phyloP scores from a whole-genome alignment of 2,113 vertebrate species.

The Nothocercus julius region DNA sequence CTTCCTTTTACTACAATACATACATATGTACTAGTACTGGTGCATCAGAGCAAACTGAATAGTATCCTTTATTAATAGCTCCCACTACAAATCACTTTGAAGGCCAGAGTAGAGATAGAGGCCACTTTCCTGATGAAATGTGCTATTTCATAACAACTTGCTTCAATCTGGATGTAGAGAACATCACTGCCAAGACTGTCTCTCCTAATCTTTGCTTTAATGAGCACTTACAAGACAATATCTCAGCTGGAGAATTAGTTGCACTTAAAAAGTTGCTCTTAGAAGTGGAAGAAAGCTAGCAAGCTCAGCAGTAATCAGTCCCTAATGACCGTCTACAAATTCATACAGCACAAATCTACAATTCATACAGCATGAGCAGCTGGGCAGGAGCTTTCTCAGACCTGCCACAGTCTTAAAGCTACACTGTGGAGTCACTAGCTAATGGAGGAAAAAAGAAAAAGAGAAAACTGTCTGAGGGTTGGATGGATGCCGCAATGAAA shows the following conservation, averaged over 20 bases:
- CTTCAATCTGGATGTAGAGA: neutral
- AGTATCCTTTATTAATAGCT: neutral
- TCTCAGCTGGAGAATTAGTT: neutral
- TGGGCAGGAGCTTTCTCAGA: neutral
- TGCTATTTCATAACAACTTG: neutral
- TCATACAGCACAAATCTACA: neutral
- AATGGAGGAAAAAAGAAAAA: neutral
- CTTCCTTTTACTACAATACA: neutral
- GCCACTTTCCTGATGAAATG: neutral
- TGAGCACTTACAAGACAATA: neutral
- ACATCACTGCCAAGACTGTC: neutral
- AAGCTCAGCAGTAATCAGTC: neutral
- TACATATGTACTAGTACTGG: neutral
- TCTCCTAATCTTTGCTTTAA: conserved; percentile 12
- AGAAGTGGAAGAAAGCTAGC: neutral
- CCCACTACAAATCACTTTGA: neutral
- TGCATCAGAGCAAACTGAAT: neutral
- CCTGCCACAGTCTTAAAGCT: neutral
- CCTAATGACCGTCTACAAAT: neutral
- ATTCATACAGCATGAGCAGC: neutral
- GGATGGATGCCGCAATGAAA: neutral
- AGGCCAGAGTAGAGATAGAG: neutral
- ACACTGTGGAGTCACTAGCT: neutral
- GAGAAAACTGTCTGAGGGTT: neutral
- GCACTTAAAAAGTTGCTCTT: conserved; percentile 8